These are phyloP conservation scores for Rhizomys pruinosus DNA, from an alignment of 2,113 vertebrate species.

Conservation along the genomic window DNA sequence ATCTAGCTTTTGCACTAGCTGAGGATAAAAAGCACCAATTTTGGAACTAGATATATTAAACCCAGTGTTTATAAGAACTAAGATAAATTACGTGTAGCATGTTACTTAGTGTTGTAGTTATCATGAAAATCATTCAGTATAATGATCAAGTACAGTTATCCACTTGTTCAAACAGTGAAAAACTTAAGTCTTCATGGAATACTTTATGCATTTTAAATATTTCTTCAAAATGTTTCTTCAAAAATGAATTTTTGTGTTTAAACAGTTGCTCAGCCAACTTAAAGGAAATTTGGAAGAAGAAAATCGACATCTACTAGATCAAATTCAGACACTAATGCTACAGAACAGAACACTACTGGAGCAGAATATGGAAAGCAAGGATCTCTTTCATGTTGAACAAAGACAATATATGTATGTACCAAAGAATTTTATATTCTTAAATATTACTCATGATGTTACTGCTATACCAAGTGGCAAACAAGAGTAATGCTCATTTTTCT, in stretches of 20 bases:
- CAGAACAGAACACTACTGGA: constrained; percentile 97
- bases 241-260: constrained; percentile 77
- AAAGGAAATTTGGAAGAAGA: constrained; percentile 99
- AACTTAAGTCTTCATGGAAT: constrained; percentile 46
- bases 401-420: constrained; percentile 97
- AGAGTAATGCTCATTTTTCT: constrained; percentile 44
- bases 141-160: constrained; percentile 43
- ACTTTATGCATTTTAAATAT: constrained; percentile 55
- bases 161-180: constrained; percentile 40
- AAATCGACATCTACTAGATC: constrained; percentile 97
- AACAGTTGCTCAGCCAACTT: constrained; percentile 96
- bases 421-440: constrained; percentile 61
- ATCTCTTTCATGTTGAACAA: constrained; percentile 98
- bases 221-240: constrained; percentile 37
- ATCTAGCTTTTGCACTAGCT: constrained; percentile 49
- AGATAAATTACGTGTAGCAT: background rate
- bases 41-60: constrained; percentile 28
- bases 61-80: constrained; percentile 9
- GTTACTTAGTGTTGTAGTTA: background rate
- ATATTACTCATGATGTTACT: constrained; percentile 45
- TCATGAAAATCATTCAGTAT: constrained; percentile 32
- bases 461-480: background rate
- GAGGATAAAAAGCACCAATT: constrained; percentile 27
- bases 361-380: constrained; percentile 99
- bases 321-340: constrained; percentile 98